Evolutionary conservation across 2,113 vertebrate genomes (phyloP).

Genomic region (Limnothrissa miodon): DNA sequence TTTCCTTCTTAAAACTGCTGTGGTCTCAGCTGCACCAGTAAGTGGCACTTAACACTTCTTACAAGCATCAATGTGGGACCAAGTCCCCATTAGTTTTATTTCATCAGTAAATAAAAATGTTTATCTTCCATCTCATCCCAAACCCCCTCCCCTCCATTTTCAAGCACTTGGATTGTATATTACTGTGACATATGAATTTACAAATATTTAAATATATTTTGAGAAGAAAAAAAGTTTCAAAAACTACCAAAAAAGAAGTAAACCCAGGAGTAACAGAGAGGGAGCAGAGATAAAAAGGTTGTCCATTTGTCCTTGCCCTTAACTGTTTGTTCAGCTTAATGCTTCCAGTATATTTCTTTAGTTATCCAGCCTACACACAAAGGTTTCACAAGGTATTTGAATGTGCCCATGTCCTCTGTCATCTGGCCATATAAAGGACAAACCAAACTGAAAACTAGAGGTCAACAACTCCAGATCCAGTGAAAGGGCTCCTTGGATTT

Average conservation of each 20-base stretch:
- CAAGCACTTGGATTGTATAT: conserved; percentile 78
- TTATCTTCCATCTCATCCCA: conserved; percentile 22
- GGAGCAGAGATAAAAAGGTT: conserved; percentile 38
- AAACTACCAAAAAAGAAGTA: conserved; percentile 53
- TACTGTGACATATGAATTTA: conserved; percentile 74
- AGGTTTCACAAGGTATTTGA: conserved; percentile 41
- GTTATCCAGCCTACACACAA: conserved; percentile 42
- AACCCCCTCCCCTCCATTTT: conserved; percentile 45
- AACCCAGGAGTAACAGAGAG: conserved; percentile 47
- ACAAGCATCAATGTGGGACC: not conserved
- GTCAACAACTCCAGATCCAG: not conserved
- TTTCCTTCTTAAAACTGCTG: not conserved
- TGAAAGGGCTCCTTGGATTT: not conserved
- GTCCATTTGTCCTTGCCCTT: conserved; percentile 52
- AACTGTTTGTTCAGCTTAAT: conserved; percentile 53
- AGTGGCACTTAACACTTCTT: not conserved
- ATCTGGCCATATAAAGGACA: not conserved
- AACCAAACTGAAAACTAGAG: not conserved
- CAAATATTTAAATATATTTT: conserved; percentile 76
- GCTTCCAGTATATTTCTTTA: conserved; percentile 58
- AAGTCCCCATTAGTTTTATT: not conserved
- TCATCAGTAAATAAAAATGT: conserved; percentile 33
- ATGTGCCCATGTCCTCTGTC: conserved; percentile 19
- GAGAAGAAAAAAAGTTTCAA: conserved; percentile 65
- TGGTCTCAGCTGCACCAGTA: not conserved